A percentile compares a stretch with the other conserved stretches of the same genome.
These are phyloP conservation scores for Neocloeon triangulifer DNA, from an alignment of 1,140 invertebrate genomes.

Conservation along the genomic window DNA sequence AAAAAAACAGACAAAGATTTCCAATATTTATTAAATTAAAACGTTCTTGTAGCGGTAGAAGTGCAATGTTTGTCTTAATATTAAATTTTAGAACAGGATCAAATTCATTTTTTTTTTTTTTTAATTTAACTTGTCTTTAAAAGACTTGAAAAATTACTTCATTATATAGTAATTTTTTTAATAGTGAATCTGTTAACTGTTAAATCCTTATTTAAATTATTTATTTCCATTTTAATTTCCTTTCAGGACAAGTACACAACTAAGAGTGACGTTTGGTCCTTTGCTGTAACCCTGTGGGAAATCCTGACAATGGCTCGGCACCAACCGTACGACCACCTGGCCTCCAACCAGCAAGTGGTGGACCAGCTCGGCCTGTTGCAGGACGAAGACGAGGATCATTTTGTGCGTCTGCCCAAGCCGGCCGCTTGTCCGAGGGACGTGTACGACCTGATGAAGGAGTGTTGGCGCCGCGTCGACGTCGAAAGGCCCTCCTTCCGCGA, in stretches of 20 bases:
- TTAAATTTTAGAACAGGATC: too few relatives aligned
- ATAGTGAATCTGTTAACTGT: too few relatives aligned
- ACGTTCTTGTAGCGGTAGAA: too few relatives aligned
- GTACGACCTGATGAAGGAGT: conserved; percentile 74
- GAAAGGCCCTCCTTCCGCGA: conserved; percentile 66
- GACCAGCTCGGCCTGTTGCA: conserved; percentile 42
- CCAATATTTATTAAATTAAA: too few relatives aligned
- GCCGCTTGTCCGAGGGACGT: conserved; percentile 52
- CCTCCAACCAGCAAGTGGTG: conserved; percentile 39
- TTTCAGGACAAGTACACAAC: conserved; percentile 32
- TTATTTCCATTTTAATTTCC: background rate
- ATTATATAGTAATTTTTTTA: too few relatives aligned
- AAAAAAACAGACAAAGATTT: background rate
- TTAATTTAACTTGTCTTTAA: too few relatives aligned
- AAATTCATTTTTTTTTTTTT: too few relatives aligned
- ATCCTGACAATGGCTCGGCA: conserved; percentile 42
- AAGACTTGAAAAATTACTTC: too few relatives aligned
- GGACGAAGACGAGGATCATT: conserved; percentile 31
- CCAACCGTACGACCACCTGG: conserved; percentile 41
- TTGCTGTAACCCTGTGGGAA: conserved; percentile 54
- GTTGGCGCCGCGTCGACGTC: conserved; percentile 59
- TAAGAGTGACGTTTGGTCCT: conserved; percentile 59
- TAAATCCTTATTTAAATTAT: background rate
- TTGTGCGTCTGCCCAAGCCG: conserved; percentile 39
- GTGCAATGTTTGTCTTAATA: too few relatives aligned